Conservation (phyloP, 2,797 vertebrate species). For the Melanotaenia parkinsoni region DNA sequence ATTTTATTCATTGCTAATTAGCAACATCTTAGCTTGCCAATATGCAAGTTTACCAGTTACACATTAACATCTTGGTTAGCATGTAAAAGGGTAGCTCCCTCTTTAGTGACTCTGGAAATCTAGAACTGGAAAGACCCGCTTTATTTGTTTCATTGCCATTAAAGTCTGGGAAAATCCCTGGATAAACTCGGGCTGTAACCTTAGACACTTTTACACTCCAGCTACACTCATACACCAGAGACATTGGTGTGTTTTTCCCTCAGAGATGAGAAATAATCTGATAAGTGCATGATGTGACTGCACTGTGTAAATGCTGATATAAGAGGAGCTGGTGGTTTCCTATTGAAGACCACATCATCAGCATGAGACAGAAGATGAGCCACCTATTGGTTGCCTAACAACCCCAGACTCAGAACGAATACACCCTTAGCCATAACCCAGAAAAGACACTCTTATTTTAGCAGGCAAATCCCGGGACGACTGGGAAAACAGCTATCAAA, state of each 20-base stretch:
- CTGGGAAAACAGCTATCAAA: conserved; percentile 49
- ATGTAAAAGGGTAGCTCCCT: neutral
- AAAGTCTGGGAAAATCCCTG: conserved; percentile 67
- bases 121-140: neutral
- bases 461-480: conserved; percentile 26
- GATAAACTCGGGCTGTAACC: neutral
- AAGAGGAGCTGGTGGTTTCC: conserved; percentile 51
- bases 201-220: neutral
- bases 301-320: conserved; percentile 23
- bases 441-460: conserved; percentile 66
- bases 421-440: conserved; percentile 37
- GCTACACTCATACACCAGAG: conserved; percentile 5
- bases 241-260: neutral
- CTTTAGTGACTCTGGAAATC: neutral
- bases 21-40: too few species aligned
- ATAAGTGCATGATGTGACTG: conserved; percentile 26
- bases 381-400: conserved; percentile 48
- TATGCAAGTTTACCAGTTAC: too few species aligned
- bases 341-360: conserved; percentile 27
- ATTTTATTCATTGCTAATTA: too few species aligned
- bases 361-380: conserved; percentile 31
- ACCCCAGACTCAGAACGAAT: conserved; percentile 47
- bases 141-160: conserved; percentile 2
- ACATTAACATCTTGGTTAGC: neutral
- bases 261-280: conserved; percentile 18